Base-by-base conservation (phyloP, 1,140 invertebrate species). In the Brachionus rotundiformis region DNA sequence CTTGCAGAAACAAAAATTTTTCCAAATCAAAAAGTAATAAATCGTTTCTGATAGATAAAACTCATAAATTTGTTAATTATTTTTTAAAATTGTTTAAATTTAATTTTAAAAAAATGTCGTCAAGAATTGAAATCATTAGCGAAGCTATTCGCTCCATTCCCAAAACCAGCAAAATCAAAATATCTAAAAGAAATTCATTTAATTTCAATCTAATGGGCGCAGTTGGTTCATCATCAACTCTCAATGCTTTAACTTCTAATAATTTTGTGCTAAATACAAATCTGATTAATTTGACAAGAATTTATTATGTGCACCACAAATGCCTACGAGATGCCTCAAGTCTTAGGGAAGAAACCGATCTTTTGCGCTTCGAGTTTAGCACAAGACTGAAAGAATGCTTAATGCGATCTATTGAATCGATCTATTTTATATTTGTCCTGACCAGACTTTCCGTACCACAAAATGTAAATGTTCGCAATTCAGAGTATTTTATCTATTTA, bases 291-390 rank as follows among this genome's bases (percentile, higher is more conserved):
- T 73, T 73, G 25, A 73, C 68, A 13, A 73, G 41, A 44, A 31
- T 73, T 41, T 41, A 73, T 47, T 73, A 73, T 31, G 41, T 73
- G 36, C 68, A 73, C 23, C 68, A 73, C 16, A 73, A 73, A 16
- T 73, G 68, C 25, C 39, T 44, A 11, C 41, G 41, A 44, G 68
- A 73, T 25, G 68, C 68, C 0, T n/a, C 19, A 0, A 44, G 23
- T 73, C 10, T 73, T 19, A 73, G 68, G 36, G 68, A 73, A 73
- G 68, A 73, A 47, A 73, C 36, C 4, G 68, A 73, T 23, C 41
- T 73, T n/a, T 27, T 73, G 36, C 16, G 39, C 16, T 44, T 44
- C 19, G 68, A 73, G 27, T 73, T 73, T 44, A 44, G 13, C 25
- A 25, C 41, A 73, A 73, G 68, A 73, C 10, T 73, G 6, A 73